Percentiles rank a stretch among this genome's conserved stretches.
Evolutionary conservation across 2,797 vertebrate species (phyloP).

Genomic region (Spinibarbus caldwelli): DNA sequence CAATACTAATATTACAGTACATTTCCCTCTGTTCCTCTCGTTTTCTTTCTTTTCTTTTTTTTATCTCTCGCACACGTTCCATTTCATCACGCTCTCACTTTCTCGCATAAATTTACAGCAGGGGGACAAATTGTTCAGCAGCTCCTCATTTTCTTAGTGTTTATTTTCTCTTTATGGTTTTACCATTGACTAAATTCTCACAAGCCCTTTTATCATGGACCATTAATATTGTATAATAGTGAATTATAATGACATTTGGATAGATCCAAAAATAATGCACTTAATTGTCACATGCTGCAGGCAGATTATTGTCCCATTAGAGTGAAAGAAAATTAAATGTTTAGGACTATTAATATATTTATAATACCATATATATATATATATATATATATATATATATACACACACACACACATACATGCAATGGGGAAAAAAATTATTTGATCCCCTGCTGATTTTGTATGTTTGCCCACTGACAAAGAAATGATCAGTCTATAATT

Average conservation of each 20-base stretch:
- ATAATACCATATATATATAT: neutral
- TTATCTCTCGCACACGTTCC: neutral
- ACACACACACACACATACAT: too few species aligned
- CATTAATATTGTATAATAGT: constrained; percentile 6
- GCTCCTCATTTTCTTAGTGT: constrained; percentile 62
- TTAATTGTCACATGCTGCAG: neutral
- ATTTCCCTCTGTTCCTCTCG: constrained; percentile 1
- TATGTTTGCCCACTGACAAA: too few species aligned
- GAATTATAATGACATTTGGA: neutral
- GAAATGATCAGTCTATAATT: too few species aligned
- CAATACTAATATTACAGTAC: neutral
- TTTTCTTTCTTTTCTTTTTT: neutral
- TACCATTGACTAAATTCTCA: constrained; percentile 1
- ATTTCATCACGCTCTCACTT: constrained; percentile 66
- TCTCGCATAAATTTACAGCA: constrained; percentile 82
- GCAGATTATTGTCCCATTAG: neutral
- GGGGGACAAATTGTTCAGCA: constrained; percentile 88
- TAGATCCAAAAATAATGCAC: constrained; percentile 4
- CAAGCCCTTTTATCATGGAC: neutral
- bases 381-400: neutral
- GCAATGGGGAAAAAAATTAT: too few species aligned
- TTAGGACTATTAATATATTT: neutral
- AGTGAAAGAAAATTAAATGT: neutral
- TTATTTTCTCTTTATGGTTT: constrained; percentile 3
- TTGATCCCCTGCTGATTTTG: too few species aligned